Conservation (phyloP, 2,888 invertebrate species). For the Elmis aenea region DNA sequence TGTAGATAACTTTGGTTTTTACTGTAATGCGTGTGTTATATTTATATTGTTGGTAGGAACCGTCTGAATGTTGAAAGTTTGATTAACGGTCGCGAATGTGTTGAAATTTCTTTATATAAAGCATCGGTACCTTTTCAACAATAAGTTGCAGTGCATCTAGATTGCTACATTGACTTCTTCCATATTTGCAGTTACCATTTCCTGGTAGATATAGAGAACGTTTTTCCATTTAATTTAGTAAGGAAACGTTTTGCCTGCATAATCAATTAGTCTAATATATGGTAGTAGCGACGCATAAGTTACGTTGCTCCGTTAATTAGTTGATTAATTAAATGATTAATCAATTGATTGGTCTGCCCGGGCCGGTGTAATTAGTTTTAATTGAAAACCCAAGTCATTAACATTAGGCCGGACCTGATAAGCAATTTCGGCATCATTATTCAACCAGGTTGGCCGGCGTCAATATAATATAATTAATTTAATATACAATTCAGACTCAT, state of each 20-base stretch:
- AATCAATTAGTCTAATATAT: constrained; percentile 42
- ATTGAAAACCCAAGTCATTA: constrained; percentile 67
- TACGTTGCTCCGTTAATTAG: constrained; percentile 45
- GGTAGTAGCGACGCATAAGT: constrained; percentile 40
- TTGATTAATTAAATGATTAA: constrained; percentile 48
- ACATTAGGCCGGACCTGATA: constrained; percentile 53
- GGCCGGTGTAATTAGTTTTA: constrained; percentile 52
- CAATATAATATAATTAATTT: constrained; percentile 36
- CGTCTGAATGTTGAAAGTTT: too few species aligned
- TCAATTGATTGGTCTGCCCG: constrained; percentile 47
- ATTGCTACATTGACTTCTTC: too few species aligned
- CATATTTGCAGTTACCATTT: too few species aligned
- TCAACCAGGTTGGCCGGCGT: constrained; percentile 31
- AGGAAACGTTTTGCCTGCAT: constrained; percentile 31
- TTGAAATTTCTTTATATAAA: too few species aligned
- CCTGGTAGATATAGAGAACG: too few species aligned
- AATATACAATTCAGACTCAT: constrained; percentile 30
- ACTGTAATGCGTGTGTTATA: too few species aligned
- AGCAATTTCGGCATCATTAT: constrained; percentile 48
- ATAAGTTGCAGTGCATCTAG: too few species aligned
- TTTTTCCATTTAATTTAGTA: too few species aligned
- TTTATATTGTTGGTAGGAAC: too few species aligned
- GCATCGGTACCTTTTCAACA: too few species aligned
- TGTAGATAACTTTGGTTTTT: too few species aligned
- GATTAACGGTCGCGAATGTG: too few species aligned